Conservation (phyloP, 2,888 invertebrate species). For the Hirudinaria manillensis region DNA sequence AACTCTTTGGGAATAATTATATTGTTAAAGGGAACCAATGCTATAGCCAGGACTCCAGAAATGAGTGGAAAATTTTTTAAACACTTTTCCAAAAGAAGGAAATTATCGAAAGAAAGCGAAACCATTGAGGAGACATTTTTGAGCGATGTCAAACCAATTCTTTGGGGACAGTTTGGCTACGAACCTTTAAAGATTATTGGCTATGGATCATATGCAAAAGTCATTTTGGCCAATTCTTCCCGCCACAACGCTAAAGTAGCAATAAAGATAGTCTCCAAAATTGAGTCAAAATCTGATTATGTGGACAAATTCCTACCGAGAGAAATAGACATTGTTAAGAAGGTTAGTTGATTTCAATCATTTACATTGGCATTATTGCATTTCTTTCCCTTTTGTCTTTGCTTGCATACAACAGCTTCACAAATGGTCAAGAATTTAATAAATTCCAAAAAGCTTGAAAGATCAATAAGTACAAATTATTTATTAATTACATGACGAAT, state of each 20-base stretch:
- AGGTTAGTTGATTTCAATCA: neutral
- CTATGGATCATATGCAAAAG: conserved; percentile 30
- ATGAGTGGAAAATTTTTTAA: conserved; percentile 11
- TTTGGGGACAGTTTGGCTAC: conserved; percentile 29
- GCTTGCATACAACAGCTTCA: too few relatives aligned
- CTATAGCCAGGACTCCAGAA: neutral
- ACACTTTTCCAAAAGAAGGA: neutral
- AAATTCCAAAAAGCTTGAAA: too few relatives aligned
- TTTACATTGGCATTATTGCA: neutral
- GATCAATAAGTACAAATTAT: too few relatives aligned
- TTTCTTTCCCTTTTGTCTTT: too few relatives aligned
- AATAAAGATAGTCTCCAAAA: conserved; percentile 50
- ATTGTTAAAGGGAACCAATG: too few relatives aligned
- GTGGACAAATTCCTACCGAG: conserved; percentile 50
- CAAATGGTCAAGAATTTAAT: too few relatives aligned
- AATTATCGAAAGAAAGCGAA: neutral
- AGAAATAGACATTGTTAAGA: conserved; percentile 48
- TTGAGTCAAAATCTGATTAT: conserved; percentile 47
- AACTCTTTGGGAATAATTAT: too few relatives aligned
- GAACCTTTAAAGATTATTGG: conserved; percentile 23
- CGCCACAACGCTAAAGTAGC: conserved; percentile 47
- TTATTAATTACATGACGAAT: too few relatives aligned
- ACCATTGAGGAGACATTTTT: conserved; percentile 18
- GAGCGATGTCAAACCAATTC: conserved; percentile 25
- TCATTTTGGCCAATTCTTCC: conserved; percentile 45